Evolutionary conservation across 2,888 invertebrate genomes (phyloP), one percentile per base, ranked within the genome.

Genomic region (Microdon myrmicae): DNA sequence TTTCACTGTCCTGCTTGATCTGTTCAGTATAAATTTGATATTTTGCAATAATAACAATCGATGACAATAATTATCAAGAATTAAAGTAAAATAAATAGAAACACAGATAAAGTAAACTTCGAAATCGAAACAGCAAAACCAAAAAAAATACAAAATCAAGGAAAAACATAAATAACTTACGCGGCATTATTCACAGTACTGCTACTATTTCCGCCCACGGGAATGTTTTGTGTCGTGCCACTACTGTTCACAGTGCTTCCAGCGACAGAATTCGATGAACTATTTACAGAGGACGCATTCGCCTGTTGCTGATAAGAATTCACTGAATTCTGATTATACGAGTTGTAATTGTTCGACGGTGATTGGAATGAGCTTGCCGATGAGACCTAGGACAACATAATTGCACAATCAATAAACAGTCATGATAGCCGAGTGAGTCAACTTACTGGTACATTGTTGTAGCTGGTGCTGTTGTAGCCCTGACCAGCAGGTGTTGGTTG

Each of bases 141-240:
- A 7, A 16, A 45, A 9, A 29, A 20, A 29, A 45, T 6, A 14
- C 3, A 17, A 17, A n/a, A n/a, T 14, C 10, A 28, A 34, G 35
- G 12, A 22, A 16, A 6, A 8, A 12, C 2, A 22, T 26, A 37
- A 35, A 4, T 8, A 22, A 68, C 73, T 69, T 71, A 79, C 79
- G 74, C 75, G 68, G 79, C 71, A 73, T 73, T 77, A 47, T 75
- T 79, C 54, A 74, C 71, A 44, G 69, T 73, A 69, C 72, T 77
- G 67, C 71, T 71, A 69, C 59, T 75, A 69, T 72, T 73, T 69
- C 74, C 75, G 60, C 78, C 79, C 55, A 76, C 78, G 69, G 80
- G 79, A 78, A 79, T 78, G 78, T 78, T 80, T 76, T 79, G 80
- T 68, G 76, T 72, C 58, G 77, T 71, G 55, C 73, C 74, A 25